Base-by-base conservation (phyloP, 2,888 invertebrate species). In the Epicampocera succincta region DNA sequence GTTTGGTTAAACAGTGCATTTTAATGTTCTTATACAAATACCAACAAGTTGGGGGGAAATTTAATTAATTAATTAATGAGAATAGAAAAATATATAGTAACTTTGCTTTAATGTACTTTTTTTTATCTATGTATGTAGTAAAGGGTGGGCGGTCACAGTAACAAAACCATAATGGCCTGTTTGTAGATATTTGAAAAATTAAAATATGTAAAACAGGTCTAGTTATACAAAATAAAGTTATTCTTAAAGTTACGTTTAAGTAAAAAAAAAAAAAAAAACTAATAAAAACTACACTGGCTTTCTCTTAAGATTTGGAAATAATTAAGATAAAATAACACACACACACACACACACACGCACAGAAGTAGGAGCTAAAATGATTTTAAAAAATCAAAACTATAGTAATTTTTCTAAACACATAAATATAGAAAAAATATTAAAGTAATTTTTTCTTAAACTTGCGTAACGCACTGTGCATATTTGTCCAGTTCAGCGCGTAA, bases 401-500 rank as follows among this genome's bases (percentile, higher is more conserved):
- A 44, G 75, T 82, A 78, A 78, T 78, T 78, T 78, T 68, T 69
- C 82, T 78, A 82, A 74, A 65, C 58, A 61, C 52, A 73, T 21
- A 66, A 56, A 74, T 44, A 42, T 54, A 33, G 46, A 61, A 73
- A 73, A 69, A 54, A 69, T 56, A 66, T 69, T 77, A 69, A 54
- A 65, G 29, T 15, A 25, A 40, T 29, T n/a, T n/a, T 60, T 48
- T 63, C 58, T 90, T 93, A 95, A 90, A 95, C 95, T 90, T 94
- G 94, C 87, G 94, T 94, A 87, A 94, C 94, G 87, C 94, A 94
- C 85, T 94, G 94, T 84, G 94, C 93, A 80, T 95, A 92, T 89
- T 94, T 95, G 85, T 95, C 94, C 73, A 95, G 90, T 89, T 95
- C 94, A 52, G 92, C 92, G 85, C 95, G 94, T 83, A 95, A 88